Evolutionary conservation across 2,888 invertebrate species (phyloP).

Genomic region (Stenurella melanura): DNA sequence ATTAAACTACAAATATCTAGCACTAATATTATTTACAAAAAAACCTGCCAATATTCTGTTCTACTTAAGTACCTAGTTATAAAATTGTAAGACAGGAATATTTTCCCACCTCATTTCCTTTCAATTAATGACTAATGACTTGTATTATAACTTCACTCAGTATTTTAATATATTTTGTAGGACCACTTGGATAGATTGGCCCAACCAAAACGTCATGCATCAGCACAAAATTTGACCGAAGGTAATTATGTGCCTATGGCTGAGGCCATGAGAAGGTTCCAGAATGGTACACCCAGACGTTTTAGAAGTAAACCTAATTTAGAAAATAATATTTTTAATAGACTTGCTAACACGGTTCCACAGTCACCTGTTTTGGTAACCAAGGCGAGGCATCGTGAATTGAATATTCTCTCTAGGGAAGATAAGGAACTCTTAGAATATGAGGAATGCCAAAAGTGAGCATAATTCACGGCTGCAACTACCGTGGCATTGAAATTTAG

Average conservation of each 20-base stretch:
- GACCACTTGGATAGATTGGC: constrained; percentile 58
- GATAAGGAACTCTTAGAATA: constrained; percentile 79
- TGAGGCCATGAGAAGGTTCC: constrained; percentile 75
- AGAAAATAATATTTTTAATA: background rate
- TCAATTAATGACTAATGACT: too few relatives aligned
- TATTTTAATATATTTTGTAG: constrained; percentile 45
- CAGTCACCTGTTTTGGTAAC: constrained; percentile 76
- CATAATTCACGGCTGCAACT: background rate
- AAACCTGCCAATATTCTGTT: too few relatives aligned
- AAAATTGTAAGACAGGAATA: too few relatives aligned
- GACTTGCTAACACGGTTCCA: constrained; percentile 71
- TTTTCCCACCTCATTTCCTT: background rate
- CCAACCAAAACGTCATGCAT: constrained; percentile 58
- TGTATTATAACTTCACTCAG: background rate
- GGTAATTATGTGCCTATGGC: constrained; percentile 74
- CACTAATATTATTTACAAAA: too few relatives aligned
- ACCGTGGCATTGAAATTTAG: background rate
- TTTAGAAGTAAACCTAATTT: constrained; percentile 70
- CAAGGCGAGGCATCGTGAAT: constrained; percentile 76
- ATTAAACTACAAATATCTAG: too few relatives aligned
- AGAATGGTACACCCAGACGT: constrained; percentile 75
- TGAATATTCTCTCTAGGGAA: constrained; percentile 76
- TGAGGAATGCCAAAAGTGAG: constrained; percentile 79
- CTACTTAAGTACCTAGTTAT: too few relatives aligned
- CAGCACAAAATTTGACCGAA: constrained; percentile 53